Evolutionary conservation across 1,140 invertebrate genomes (phyloP), one percentile per base, ranked within the genome.

Genomic region (Belonocnema kinseyi): DNA sequence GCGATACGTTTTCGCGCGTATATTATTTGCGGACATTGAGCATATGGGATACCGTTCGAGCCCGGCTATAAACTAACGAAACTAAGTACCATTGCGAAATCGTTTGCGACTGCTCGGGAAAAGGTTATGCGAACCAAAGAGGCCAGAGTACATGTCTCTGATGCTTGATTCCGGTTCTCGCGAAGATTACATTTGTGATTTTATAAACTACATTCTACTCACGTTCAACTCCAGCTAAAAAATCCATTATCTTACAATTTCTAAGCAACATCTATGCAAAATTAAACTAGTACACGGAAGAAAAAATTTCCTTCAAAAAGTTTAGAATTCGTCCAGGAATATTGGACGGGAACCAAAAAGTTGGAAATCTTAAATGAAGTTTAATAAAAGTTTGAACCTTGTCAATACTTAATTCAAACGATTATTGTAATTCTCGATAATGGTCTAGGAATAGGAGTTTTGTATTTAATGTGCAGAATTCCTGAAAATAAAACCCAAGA

Each of bases 51-150:
- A 66, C 61, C 61, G 61, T 66, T 66, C 77, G 78, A 79, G 72
- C 76, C 75, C 78, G 70, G 61, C 82, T 83, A 85, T 86, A 86
- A 86, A 85, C 81, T 84, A 82, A 83, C 83, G 72, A 86, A 86
- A 85, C 83, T 82, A 81, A 86, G 85, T 84, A 84, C 82, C 74
- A 83, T 85, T 86, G 80, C 81, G 75, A 85, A 84, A 85, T 79
- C 77, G 73, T 72, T 40, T 53, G 46, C 80, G 61, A 66, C 61
- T 66, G 61, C 61, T 66, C 61, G 33, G 61, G 13, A 66, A 83
- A 85, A 81, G 82, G 79, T 83, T 78, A 85, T 83, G 79, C 77
- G 53, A 85, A 79, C 52, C 78, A 78, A 83, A 82, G 77, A 76
- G 46, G 13, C 58, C 7, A 66, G 11, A 16, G 19, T 66, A 46